Percentiles rank a stretch among this genome's conserved stretches.
Conservation (phyloP, 1,140 invertebrate genomes). For the Cyphomyrmex costatus region DNA sequence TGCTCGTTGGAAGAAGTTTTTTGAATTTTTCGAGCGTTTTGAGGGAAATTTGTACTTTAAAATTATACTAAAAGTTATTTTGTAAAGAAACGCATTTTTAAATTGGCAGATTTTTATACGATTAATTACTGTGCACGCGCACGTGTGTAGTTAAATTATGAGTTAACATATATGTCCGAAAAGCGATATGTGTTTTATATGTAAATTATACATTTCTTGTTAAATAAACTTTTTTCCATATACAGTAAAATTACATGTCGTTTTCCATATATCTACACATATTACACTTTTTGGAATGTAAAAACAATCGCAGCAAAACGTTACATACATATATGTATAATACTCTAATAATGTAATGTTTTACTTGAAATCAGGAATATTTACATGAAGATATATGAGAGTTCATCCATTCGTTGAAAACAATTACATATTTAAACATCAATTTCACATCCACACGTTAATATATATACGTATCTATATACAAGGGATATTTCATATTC, state of each 20-base stretch:
- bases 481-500: constrained; percentile 6
- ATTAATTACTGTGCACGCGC: background rate
- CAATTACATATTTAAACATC: constrained; percentile 35
- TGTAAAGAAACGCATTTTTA: constrained; percentile 5
- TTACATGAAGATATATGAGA: constrained; percentile 17
- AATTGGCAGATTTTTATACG: background rate
- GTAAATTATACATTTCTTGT: background rate
- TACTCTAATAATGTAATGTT: background rate
- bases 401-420: constrained; percentile 48
- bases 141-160: background rate
- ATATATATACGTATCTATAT: constrained; percentile 1
- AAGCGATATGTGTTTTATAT: constrained; percentile 20
- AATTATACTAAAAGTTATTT: background rate
- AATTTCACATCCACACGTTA: constrained; percentile 37
- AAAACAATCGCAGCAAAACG: constrained; percentile 25
- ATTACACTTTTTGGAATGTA: background rate
- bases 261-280: background rate
- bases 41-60: background rate
- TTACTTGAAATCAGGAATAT: constrained; percentile 27
- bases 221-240: constrained; percentile 21
- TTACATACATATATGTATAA: background rate
- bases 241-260: background rate
- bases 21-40: background rate
- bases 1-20: background rate
- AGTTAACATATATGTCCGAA: constrained; percentile 2